Evolutionary conservation across 2,888 invertebrate species (phyloP).

Genomic region (Tenthredo livida): DNA sequence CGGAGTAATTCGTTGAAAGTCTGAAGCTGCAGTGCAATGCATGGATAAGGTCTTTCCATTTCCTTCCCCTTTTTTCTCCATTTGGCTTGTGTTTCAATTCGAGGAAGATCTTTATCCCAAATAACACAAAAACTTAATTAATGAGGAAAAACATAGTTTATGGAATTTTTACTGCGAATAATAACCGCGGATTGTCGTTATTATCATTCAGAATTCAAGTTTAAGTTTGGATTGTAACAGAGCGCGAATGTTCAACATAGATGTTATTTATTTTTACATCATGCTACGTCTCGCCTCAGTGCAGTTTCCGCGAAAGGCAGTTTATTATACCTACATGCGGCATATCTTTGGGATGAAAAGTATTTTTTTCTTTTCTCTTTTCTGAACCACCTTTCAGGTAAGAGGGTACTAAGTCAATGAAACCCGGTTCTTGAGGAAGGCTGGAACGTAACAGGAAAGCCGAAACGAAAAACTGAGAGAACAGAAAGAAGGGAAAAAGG

Average conservation of each 20-base stretch:
- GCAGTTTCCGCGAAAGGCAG: neutral
- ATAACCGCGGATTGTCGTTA: neutral
- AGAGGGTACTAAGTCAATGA: conserved; percentile 36
- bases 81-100: neutral
- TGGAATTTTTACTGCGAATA: neutral
- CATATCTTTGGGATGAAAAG: neutral
- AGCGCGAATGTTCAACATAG: neutral
- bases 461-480: neutral
- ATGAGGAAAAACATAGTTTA: neutral
- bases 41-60: neutral
- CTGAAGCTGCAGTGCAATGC: neutral
- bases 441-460: neutral
- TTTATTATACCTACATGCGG: neutral
- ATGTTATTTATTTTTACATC: neutral
- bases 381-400: conserved; percentile 44
- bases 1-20: neutral
- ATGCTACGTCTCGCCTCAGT: neutral
- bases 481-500: neutral
- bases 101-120: neutral
- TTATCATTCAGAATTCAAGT: neutral
- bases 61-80: neutral
- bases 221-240: neutral
- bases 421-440: conserved; percentile 12
- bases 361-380: neutral
- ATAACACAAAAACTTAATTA: neutral